phyloP scores from a whole-genome alignment of 1,140 invertebrate species.

The Bombyx mori region ASM3026992v2 NC_085116.1:11433501-11434000 shows the following conservation, averaged over 20 bases:
- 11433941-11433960: no score
- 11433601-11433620: conserved; percentile 72
- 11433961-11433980: no score
- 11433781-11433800: conserved; percentile 46
- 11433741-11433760: conserved; percentile 60
- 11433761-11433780: conserved; percentile 50
- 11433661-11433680: conserved; percentile 69
- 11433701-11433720: conserved; percentile 67
- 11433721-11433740: conserved; percentile 61
- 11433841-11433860: conserved; percentile 99
- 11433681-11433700: conserved; percentile 70
- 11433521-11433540: conserved; percentile 25
- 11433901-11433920: no score
- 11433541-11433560: conserved; percentile 60
- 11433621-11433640: conserved; percentile 69
- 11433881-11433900: no score
- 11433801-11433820: conserved; percentile 79
- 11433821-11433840: conserved; percentile 99
- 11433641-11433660: conserved; percentile 71
- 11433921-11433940: no score
- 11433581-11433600: conserved; percentile 70
- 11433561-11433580: conserved; percentile 64
- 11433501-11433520: conserved; percentile 34
- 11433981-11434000: no score
- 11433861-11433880: conserved; percentile 96